Conservation (phyloP, 2,888 invertebrate species). For the Platycnemis pennipes region DNA sequence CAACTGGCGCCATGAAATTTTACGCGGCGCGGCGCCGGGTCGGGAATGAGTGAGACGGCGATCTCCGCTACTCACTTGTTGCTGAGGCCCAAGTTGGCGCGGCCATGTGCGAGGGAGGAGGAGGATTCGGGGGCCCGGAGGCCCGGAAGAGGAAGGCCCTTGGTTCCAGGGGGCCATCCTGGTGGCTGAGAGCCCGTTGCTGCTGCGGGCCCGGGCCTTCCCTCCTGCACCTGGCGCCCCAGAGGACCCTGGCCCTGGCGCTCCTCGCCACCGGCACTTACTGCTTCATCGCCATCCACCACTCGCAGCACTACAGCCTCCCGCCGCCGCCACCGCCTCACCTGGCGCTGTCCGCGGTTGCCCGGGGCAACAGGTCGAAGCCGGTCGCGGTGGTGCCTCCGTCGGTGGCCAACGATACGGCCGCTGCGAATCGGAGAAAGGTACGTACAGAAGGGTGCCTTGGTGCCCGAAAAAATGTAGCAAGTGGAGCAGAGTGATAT, state of each 20-base stretch:
- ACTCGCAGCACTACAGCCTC: background rate
- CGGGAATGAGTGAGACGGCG: background rate
- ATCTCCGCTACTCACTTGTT: background rate
- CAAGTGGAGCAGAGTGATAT: too few relatives aligned
- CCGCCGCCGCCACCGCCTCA: background rate
- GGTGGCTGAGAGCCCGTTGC: background rate
- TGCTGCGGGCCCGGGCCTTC: slow-evolving; percentile 8
- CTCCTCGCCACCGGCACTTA: background rate
- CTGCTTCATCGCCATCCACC: slow-evolving; percentile 18
- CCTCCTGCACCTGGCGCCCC: background rate
- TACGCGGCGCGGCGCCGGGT: background rate
- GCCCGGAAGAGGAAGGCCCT: background rate
- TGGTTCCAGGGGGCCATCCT: background rate
- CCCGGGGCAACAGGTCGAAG: background rate
- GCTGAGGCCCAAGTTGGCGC: background rate
- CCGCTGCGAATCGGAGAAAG: background rate
- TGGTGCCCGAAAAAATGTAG: background rate
- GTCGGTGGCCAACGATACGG: background rate
- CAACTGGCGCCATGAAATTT: background rate
- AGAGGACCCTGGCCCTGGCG: background rate
- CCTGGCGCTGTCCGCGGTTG: background rate
- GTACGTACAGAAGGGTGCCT: background rate
- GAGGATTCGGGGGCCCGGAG: background rate
- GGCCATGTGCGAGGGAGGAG: background rate
- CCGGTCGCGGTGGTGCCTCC: background rate